Percentiles rank a stretch among this genome's conserved stretches.
Conservation (phyloP, 2,888 invertebrate species). For the Pandemis corylana region DNA sequence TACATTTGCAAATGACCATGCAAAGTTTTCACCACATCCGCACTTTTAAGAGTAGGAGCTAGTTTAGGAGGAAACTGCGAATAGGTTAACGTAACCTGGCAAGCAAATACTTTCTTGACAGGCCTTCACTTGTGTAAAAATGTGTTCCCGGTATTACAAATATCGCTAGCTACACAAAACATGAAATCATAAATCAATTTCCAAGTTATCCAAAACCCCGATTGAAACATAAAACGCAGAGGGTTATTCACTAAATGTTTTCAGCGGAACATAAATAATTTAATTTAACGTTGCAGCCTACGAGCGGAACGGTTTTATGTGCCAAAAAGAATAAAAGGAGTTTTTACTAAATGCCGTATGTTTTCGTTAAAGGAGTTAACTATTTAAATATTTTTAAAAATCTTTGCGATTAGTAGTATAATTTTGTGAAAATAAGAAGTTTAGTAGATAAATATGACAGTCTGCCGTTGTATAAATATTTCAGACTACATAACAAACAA, state of each 20-base stretch:
- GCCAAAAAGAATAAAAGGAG: slow-evolving; percentile 45
- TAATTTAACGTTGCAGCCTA: slow-evolving; percentile 56
- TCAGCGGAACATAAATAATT: slow-evolving; percentile 59
- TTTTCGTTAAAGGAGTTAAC: slow-evolving; percentile 5
- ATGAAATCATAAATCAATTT: neutral
- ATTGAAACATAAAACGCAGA: slow-evolving; percentile 12
- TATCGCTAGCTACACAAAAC: neutral
- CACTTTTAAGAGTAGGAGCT: no score
- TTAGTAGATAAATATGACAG: no score
- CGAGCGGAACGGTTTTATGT: slow-evolving; percentile 51
- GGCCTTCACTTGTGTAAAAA: no score
- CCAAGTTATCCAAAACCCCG: slow-evolving; percentile 1
- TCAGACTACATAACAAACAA: no score
- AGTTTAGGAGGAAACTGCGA: no score
- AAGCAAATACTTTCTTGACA: no score
- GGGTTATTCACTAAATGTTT: slow-evolving; percentile 19
- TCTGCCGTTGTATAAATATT: no score
- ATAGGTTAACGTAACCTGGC: no score
- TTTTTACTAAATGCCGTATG: slow-evolving; percentile 5
- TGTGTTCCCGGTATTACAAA: neutral
- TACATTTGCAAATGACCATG: no score
- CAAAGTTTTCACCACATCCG: no score
- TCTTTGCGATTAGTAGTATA: neutral
- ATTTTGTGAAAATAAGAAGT: no score
- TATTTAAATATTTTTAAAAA: neutral